Evolutionary conservation across 2,113 vertebrate genomes (phyloP).

Genomic region (Mugil cephalus): DNA sequence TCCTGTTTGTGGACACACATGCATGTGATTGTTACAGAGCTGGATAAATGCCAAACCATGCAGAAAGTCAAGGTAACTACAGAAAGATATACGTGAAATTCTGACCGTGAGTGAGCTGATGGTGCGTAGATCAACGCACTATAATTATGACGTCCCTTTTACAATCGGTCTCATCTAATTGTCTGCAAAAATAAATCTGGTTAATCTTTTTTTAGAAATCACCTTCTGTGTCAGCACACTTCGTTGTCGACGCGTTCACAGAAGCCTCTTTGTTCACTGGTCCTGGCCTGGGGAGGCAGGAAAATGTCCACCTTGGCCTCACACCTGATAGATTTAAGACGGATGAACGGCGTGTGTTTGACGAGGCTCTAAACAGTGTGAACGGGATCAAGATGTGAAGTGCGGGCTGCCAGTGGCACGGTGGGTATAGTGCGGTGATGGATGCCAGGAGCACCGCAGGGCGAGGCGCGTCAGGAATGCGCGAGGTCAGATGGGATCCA

Average conservation of each 20-base stretch:
- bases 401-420: neutral
- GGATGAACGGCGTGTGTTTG: conserved; percentile 3
- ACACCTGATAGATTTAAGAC: neutral
- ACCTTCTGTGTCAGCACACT: no score
- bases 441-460: conserved; percentile 27
- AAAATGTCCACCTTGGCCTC: neutral
- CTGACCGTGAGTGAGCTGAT: neutral
- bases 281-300: no score
- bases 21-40: neutral
- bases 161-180: neutral
- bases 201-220: no score
- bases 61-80: neutral
- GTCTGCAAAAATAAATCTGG: neutral
- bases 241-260: neutral
- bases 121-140: neutral
- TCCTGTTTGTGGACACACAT: neutral
- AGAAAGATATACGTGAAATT: no score
- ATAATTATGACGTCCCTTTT: no score
- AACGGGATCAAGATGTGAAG: neutral
- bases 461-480: conserved; percentile 51
- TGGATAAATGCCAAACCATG: neutral
- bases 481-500: neutral
- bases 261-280: no score
- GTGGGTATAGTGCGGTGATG: conserved; percentile 9
- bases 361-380: neutral